Evolutionary conservation across 2,113 vertebrate genomes (phyloP).

Genomic region (Tyrannus savana): DNA sequence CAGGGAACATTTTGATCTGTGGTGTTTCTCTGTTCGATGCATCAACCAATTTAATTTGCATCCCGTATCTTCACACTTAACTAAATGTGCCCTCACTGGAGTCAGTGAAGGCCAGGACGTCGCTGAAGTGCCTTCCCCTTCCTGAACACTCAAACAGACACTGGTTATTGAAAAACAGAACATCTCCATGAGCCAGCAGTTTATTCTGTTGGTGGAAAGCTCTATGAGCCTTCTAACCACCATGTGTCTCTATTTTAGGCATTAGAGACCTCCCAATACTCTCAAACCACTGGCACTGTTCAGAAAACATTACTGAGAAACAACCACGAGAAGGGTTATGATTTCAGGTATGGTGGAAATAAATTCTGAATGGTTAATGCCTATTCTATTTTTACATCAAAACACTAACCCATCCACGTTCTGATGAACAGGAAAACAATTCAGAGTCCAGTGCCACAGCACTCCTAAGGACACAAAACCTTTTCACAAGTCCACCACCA

Average conservation of each 20-base stretch:
- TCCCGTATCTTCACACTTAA: background rate
- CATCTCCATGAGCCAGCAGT: background rate
- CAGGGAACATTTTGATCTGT: background rate
- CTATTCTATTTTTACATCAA: background rate
- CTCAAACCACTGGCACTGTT: background rate
- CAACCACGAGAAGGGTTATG: background rate
- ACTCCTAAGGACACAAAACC: too few relatives aligned
- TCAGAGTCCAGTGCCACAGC: background rate
- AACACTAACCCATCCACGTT: background rate
- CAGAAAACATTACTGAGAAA: background rate
- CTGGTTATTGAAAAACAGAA: background rate
- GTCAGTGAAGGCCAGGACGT: background rate
- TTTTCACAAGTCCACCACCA: background rate
- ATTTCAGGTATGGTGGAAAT: background rate
- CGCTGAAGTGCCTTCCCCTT: background rate
- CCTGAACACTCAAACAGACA: background rate
- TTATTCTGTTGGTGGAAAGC: background rate
- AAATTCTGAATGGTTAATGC: background rate
- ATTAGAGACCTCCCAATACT: background rate
- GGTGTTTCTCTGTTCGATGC: background rate
- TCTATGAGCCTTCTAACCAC: background rate
- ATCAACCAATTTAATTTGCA: background rate
- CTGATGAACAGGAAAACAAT: background rate
- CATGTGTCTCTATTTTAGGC: background rate
- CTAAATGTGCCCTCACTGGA: background rate